Evolutionary conservation across 2,797 vertebrate genomes (phyloP).

Genomic region (Hydrocynus forskahlii): DNA sequence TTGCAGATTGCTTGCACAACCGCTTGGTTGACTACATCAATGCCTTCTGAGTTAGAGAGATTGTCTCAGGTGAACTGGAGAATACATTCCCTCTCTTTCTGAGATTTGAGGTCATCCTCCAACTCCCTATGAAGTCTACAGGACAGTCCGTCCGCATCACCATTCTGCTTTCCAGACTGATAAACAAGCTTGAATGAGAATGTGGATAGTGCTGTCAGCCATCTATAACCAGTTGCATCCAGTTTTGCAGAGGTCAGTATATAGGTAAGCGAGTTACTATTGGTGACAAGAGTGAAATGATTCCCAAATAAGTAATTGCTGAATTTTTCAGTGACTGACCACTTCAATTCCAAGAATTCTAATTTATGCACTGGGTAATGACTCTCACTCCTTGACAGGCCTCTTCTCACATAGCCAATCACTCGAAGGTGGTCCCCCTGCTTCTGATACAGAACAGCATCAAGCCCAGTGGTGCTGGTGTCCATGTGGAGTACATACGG

Average conservation of each 20-base stretch:
- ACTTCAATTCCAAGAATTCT: too few species aligned
- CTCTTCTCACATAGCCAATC: too few species aligned
- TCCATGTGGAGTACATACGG: too few species aligned
- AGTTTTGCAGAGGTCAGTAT: constrained; percentile 14
- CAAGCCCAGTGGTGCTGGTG: too few species aligned
- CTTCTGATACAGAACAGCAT: too few species aligned
- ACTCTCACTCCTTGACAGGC: too few species aligned
- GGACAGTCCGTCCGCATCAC: constrained; percentile 5
- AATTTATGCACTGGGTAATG: too few species aligned
- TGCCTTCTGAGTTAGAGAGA: background rate
- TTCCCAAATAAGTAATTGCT: background rate
- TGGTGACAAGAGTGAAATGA: too few species aligned
- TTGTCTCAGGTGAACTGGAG: background rate
- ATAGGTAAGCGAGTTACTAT: background rate
- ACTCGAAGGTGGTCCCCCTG: too few species aligned
- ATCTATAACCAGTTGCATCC: background rate
- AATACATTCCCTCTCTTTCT: constrained; percentile 38
- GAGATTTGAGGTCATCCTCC: background rate
- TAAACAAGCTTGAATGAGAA: background rate
- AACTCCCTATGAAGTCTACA: background rate
- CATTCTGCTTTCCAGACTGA: constrained; percentile 19
- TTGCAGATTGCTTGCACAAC: constrained; percentile 40
- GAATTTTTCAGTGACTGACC: too few species aligned
- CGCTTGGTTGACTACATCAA: background rate
- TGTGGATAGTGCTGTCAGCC: constrained; percentile 2